Evolutionary conservation across 1,140 invertebrate species (phyloP), one percentile per base, ranked within the genome.

Genomic region (Homalodisca vitripennis): DNA sequence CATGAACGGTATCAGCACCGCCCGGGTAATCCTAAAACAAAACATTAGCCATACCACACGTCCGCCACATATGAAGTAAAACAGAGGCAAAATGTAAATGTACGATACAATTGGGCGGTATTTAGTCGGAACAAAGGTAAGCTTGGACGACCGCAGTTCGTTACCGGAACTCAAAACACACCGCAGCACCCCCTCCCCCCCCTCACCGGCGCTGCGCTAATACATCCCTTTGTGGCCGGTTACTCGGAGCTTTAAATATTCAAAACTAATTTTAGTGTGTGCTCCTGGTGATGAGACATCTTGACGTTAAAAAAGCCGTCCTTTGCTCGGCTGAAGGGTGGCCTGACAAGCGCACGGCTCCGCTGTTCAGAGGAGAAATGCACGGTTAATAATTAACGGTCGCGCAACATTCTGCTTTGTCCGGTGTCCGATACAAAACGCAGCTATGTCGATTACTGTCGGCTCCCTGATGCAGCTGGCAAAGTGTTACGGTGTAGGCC

Each of bases 71-170:
- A 51, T 51, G 22, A 51, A 51, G 48, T 3, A 20, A 51, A 51
- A 51, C 48, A 12, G n/a, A n/a, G 48, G 14, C 22, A 22, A 51
- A 51, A 51, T 51, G 48, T 51, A 51, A 51, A 51, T 51, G 48
- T 20, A 51, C 48, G 27, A 60, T 60, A 60, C 24, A 60, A 60
- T 60, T 60, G 55, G 26, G 55, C 55, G 55, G 55, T 60, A 30
- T 60, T 60, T 60, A 60, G 55, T 14, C 55, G 29, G 29, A 60
- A 60, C 55, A 60, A 60, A 60, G 55, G 55, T 60, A 30, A 51
- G 55, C 22, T 24, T 12, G 55, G 55, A 10, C 6, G 34, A 41
- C 55, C 55, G 55, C 24, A 24, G 27, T 30, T 60, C 27, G 55
- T 60, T 26, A 27, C 2, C 22, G 26, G 55, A 53, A 6, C 34